A percentile compares a stretch with the other conserved stretches of the same genome.
phyloP scores from a whole-genome alignment of 2,113 vertebrate genomes.

The Centropus unirufus region DNA sequence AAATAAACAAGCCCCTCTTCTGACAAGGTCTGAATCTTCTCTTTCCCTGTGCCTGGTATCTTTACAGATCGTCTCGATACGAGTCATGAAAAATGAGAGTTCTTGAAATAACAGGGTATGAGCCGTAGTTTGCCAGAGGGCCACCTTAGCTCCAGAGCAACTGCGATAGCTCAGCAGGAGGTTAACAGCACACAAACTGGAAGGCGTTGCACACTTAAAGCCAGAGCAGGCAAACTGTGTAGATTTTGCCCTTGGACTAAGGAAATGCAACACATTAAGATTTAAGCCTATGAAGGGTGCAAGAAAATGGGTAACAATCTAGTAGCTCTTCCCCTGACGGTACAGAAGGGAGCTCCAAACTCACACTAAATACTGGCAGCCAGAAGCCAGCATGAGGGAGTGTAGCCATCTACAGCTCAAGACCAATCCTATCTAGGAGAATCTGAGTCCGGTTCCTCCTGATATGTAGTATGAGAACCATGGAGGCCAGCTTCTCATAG shows the following conservation, averaged over 20 bases:
- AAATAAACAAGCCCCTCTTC: slow-evolving; percentile 44
- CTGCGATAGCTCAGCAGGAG: not conserved
- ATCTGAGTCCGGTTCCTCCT: not conserved
- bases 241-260: not conserved
- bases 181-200: not conserved
- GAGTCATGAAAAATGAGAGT: not conserved
- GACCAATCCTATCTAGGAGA: not conserved
- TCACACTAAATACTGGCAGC: not conserved
- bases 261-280: not conserved
- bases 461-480: not conserved
- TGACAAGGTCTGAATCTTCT: not conserved
- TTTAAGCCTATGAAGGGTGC: not conserved
- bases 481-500: not conserved
- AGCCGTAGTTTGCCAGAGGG: not conserved
- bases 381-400: not conserved
- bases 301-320: not conserved
- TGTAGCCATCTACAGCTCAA: not conserved
- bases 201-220: not conserved
- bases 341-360: not conserved
- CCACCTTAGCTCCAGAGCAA: not conserved
- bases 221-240: not conserved
- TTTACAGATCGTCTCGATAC: slow-evolving; percentile 11
- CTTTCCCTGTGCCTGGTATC: not conserved
- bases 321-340: not conserved
- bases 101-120: not conserved